Base-by-base conservation (phyloP, 1,140 invertebrate genomes). In the Formica exsecta region DNA sequence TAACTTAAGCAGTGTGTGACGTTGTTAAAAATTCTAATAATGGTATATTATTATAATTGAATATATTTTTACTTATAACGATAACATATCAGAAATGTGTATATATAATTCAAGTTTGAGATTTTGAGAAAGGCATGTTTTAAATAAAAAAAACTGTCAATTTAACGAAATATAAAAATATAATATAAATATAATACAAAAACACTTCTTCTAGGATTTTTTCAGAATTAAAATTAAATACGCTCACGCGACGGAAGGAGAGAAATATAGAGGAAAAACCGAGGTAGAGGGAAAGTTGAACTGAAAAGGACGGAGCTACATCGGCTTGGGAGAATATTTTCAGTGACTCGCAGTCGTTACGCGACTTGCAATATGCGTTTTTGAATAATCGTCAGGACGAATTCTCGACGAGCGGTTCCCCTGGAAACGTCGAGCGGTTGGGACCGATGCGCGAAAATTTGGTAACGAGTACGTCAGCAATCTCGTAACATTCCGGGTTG, bases 381-480 rank as follows among this genome's bases (percentile, higher is more conserved):
- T 74, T 41, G 68, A 32, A 74, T 22, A 41, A 36, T n/a, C 38
- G 29, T 61, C n/a, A 7, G 13, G 3, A 59, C n/a, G 38, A 32
- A 83, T 73, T 73, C 38, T 25, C 22, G 13, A 74, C 32, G 22
- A 38, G n/a, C 22, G 79, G 79, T 73, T 59, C 36, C 36, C 51
- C 71, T 59, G 66, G 77, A 71, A 71, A 81, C 38, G 19, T 32
- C 38, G 38, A 62, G 25, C 36, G 19, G 29, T n/a, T 3, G 29
- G n/a, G 54, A 68, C 73, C 29, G 38, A 83, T n/a, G 54, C 25
- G 68, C 54, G 57, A 83, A 83, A 83, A 74, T 83, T 83, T 41
- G 54, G 54, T 83, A 73, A 81, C 38, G 79, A 83, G 66, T 62
- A 83, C 68, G 79, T 62, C 66, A 83, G 79, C 79, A 54, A 83